phyloP scores from a whole-genome alignment of 2,113 vertebrate genomes.

The Microcebus jonahi region DNA sequence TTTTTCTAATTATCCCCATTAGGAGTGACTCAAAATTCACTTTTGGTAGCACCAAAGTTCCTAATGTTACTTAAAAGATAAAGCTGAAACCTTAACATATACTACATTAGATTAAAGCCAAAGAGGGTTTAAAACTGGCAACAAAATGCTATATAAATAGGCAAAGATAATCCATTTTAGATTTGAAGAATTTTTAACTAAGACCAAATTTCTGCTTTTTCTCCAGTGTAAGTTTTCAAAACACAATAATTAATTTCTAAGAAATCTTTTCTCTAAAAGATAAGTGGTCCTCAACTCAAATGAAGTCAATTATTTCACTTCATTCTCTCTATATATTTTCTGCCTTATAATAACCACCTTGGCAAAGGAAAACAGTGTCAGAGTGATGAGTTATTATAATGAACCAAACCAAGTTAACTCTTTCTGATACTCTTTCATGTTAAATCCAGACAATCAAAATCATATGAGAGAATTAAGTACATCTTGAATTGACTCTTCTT shows the following conservation, averaged over 20 bases:
- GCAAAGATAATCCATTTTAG: background rate
- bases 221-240: conserved; percentile 3
- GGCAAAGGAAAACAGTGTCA: conserved; percentile 27
- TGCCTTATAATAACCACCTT: background rate
- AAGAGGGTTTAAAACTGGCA: background rate
- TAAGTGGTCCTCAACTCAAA: background rate
- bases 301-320: conserved; percentile 50
- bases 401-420: background rate
- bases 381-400: background rate
- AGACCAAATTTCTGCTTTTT: background rate
- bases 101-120: background rate
- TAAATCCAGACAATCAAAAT: background rate
- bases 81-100: background rate
- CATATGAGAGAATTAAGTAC: background rate
- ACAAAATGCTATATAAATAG: background rate
- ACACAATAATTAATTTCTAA: conserved; percentile 3
- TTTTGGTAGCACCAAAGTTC: background rate
- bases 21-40: background rate
- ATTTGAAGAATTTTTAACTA: background rate
- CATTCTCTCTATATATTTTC: background rate
- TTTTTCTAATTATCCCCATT: background rate
- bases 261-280: background rate
- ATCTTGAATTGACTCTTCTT: background rate
- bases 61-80: conserved; percentile 7
- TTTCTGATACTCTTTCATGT: background rate